phyloP scores from a whole-genome alignment of 2,113 vertebrate species.

The Silurus asotus region DNA sequence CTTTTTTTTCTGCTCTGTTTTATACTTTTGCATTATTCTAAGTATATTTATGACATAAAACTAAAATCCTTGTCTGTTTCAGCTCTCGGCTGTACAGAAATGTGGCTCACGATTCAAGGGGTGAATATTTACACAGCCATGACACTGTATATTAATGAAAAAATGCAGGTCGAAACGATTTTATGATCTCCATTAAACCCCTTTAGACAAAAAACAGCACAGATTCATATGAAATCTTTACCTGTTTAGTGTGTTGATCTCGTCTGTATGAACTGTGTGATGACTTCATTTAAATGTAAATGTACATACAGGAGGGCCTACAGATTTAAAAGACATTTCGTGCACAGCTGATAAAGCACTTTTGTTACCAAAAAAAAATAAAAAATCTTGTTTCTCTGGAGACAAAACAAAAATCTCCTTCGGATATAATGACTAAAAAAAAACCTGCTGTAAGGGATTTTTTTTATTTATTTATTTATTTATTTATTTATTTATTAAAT shows the following conservation, averaged over 20 bases:
- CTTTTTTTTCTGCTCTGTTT: not conserved
- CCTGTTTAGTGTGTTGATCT: not conserved
- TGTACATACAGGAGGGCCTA: not conserved
- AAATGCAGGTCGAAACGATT: not conserved
- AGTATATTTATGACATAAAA: not conserved
- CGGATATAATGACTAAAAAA: not conserved
- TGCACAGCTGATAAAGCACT: slow-evolving; percentile 4
- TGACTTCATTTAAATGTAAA: slow-evolving; percentile 10
- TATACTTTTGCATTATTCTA: not conserved
- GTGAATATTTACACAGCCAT: not conserved
- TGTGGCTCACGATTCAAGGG: not conserved
- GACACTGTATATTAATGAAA: not conserved
- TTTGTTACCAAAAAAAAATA: not conserved
- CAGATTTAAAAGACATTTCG: not conserved
- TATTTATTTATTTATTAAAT: not conserved
- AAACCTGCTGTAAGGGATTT: not conserved
- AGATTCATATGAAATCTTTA: not conserved
- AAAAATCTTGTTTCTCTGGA: not conserved
- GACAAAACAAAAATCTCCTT: not conserved
- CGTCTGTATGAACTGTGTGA: not conserved
- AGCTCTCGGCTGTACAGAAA: not conserved
- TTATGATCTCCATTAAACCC: not conserved
- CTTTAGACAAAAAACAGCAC: not conserved
- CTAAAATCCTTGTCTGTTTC: not conserved
- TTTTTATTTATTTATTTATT: not conserved